A percentile compares a stretch with the other conserved stretches of the same genome.
These are phyloP conservation scores for Telmatochromis sp. DNA, from an alignment of 2,113 vertebrate species.

Conservation along the genomic window DNA sequence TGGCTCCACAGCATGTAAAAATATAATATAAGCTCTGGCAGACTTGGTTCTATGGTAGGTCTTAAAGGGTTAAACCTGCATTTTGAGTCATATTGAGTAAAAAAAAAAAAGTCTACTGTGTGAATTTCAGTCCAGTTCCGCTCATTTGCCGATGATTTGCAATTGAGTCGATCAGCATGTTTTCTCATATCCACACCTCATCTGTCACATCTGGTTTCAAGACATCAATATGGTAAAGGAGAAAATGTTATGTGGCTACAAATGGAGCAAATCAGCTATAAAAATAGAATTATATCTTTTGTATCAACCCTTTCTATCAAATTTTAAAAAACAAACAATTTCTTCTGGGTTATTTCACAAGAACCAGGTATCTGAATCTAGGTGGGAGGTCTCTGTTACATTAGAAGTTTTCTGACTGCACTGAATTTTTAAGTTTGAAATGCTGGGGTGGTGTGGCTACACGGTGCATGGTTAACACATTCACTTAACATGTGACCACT, in stretches of 20 bases:
- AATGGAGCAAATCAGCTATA: fast-evolving
- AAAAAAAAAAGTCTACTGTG: background rate
- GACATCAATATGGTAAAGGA: background rate
- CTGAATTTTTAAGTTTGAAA: background rate
- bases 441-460: background rate
- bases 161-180: background rate
- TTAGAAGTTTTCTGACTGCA: background rate
- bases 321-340: fast-evolving
- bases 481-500: fast-evolving
- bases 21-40: no score
- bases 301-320: background rate
- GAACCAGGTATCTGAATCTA: background rate
- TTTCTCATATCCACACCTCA: background rate
- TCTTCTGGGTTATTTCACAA: background rate
- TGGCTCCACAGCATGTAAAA: no score
- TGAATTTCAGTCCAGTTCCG: fast-evolving
- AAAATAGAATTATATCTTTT: background rate
- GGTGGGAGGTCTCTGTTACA: fast-evolving
- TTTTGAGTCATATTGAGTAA: background rate
- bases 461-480: background rate
- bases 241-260: background rate
- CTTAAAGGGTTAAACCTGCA: background rate
- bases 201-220: background rate
- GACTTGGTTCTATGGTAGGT: no score
- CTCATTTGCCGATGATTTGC: background rate